Base-by-base conservation (phyloP, 2,113 vertebrate species). In the Chrysemys picta region DNA sequence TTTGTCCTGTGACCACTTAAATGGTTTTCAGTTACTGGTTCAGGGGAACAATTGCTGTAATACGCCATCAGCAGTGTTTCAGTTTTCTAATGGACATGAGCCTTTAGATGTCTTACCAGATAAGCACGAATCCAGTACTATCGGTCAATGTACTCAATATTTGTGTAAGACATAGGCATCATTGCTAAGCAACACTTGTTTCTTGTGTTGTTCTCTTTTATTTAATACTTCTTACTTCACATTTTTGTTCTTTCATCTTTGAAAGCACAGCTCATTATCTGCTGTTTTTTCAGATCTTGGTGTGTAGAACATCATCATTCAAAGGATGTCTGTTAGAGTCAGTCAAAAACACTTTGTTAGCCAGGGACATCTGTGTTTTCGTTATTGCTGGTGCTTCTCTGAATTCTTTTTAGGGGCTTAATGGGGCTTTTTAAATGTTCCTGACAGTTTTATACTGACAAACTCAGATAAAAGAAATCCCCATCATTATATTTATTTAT, bases 171-270 rank as follows among this genome's bases (percentile, higher is more conserved):
- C 38, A 14, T 86, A 91, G 62, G 54, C 5, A 31, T 84, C 84
- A 87, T 84, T 92, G 69, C 84, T 90, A 87, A 93, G 80, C 59
- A 95, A 80, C 50, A 27, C 27, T 85, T 84, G 65, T 56, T 93
- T 94, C 47, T 52, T 5, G 0, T 93, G 87, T 89, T 95, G 82
- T 75, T 47, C 19, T 94, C 42, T 89, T 81, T 93, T 92, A 89
- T 80, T 95, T 95, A 62, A 81, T 83, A 42, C 25, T 53, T 95
- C 69, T 92, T 92, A 92, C 79, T 89, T 82, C 93, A 54, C 25
- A 19, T 96, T 94, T 92, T 92, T 91, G 57, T 82, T 82, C 95
- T 96, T 97, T 96, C 52, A 90, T 96, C 87, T 97, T 84, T 89
- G 93, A 94, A 96, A 97, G 85, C 62, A 79, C 76, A 93, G 90